phyloP scores from a whole-genome alignment of 2,113 vertebrate genomes.

The Semicossyphus pulcher region DNA sequence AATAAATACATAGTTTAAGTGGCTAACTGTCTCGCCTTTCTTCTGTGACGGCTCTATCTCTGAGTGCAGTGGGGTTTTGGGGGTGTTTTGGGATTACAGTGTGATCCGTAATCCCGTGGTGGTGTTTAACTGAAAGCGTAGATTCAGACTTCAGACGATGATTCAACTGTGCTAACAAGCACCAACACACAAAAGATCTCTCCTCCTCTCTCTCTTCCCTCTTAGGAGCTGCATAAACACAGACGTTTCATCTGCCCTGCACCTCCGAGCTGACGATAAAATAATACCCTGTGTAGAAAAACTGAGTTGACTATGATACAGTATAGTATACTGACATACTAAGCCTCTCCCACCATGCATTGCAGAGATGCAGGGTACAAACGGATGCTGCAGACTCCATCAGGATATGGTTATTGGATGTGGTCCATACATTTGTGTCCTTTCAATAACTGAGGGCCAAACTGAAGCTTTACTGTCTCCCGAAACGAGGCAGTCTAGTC shows the following conservation, averaged over 20 bases:
- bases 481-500: not conserved
- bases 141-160: conserved; percentile 55
- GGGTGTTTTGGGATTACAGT: conserved; percentile 42
- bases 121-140: conserved; percentile 46
- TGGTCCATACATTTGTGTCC: not conserved
- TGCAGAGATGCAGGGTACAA: not conserved
- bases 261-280: conserved; percentile 24
- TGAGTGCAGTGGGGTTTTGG: conserved; percentile 19
- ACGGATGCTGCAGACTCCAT: conserved; percentile 2
- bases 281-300: not conserved
- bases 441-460: not conserved
- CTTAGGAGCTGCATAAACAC: conserved; percentile 37
- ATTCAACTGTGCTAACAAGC: conserved; percentile 56
- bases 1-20: too few species aligned
- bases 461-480: not conserved
- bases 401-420: not conserved
- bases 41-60: conserved; percentile 3
- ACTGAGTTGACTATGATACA: too few species aligned
- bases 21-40: not conserved
- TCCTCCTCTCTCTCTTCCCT: conserved; percentile 7
- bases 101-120: conserved; percentile 40
- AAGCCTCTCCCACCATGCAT: not conserved
- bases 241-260: conserved; percentile 41
- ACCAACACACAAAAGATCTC: conserved; percentile 42
- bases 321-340: too few species aligned